phyloP scores from a whole-genome alignment of 2,797 vertebrate genomes.

The Peromyscus attwateri region DNA sequence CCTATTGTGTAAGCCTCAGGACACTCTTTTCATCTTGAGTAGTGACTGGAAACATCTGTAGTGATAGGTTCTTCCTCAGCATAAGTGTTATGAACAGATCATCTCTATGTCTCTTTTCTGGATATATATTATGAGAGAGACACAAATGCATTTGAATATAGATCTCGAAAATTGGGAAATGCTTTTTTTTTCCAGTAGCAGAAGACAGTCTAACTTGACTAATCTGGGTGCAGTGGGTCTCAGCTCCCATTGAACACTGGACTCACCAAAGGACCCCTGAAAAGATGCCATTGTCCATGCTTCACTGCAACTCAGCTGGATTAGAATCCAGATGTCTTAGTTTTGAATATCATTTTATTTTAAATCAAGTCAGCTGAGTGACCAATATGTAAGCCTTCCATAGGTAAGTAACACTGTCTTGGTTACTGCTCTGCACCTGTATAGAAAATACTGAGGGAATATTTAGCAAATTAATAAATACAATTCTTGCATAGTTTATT shows the following conservation, averaged over 20 bases:
- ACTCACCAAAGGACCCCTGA: neutral
- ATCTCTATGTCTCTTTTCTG: neutral
- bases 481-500: neutral
- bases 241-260: neutral
- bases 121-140: neutral
- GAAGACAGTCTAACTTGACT: neutral
- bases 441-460: neutral
- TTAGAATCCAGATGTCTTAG: conserved; percentile 35
- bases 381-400: conserved; percentile 39
- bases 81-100: neutral
- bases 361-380: conserved; percentile 8
- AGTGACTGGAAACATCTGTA: neutral
- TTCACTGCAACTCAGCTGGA: neutral
- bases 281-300: neutral
- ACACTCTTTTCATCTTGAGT: conserved; percentile 37
- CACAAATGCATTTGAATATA: conserved; percentile 13
- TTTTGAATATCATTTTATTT: conserved; percentile 19
- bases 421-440: neutral
- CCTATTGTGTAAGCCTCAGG: neutral
- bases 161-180: neutral
- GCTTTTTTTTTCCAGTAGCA: neutral
- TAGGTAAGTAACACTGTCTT: neutral
- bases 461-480: conserved; percentile 24
- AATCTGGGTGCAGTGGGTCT: neutral
- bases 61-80: neutral